Evolutionary conservation across 2,888 invertebrate genomes (phyloP), one percentile per base, ranked within the genome.

Genomic region (Caenorhabditis virilis): DNA sequence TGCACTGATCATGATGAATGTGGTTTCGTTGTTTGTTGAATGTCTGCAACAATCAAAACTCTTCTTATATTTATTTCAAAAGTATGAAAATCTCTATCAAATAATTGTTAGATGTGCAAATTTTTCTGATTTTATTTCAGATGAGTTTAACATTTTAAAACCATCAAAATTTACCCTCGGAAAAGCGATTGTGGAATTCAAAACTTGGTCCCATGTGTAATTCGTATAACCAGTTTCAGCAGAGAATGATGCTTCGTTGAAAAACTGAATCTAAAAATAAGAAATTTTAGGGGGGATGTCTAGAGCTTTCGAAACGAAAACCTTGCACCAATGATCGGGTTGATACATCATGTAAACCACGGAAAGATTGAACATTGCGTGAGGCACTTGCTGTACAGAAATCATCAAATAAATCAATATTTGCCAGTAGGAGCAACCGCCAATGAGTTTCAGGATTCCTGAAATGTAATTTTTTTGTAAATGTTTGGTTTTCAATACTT

Each of bases 331-430:
- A 71, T 82, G 82, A 55, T 82, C 82, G 23, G 83, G 83, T 50
- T 77, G 74, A 62, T 79, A 79, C 74, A 81, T 83, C 77, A 83
- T 82, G 69, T 83, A 83, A 25, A 83, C 79, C 35, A 82, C 79
- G 2, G 69, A 71, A 2, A 77, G 63, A 67, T 80, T 81, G 73
- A 82, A 80, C 83, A 83, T 83, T 16, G 83, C 83, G 47, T 83
- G 83, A 13, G 83, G 83, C 41, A 83, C 74, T 69, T 77, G 68
- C 39, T 64, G 65, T 1, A 49, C 73, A 15, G 78, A 74, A 46
- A 83, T 81, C 39, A 83, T 74, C 30, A 78, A 52, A 61, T 83
- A 83, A 42, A 83, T 64, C 16, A 78, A 50, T 15, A 81, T 73
- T 58, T 82, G 82, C 82, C 80, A 83, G 57, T 62, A 73, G 27